These are phyloP conservation scores for Diloba caeruleocephala DNA, from an alignment of 2,888 invertebrate genomes.

Conservation along the genomic window DNA sequence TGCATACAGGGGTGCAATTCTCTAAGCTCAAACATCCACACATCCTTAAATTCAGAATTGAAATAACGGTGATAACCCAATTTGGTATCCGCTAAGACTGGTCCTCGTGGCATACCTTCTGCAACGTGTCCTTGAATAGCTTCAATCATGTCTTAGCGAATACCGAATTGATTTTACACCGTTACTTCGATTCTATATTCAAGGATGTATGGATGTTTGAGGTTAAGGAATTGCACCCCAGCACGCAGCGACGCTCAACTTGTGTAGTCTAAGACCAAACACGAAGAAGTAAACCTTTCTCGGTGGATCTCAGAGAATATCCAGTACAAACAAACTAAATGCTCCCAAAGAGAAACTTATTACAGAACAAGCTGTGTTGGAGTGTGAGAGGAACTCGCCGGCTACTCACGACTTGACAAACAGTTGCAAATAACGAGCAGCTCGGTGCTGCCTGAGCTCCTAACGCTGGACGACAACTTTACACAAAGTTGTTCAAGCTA, in stretches of 20 bases:
- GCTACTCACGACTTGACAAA: slow-evolving; percentile 9
- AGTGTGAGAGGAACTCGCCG: slow-evolving; percentile 7
- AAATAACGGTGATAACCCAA: too few relatives aligned
- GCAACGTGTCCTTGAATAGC: too few relatives aligned
- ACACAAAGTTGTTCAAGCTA: slow-evolving; percentile 20
- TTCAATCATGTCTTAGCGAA: too few relatives aligned
- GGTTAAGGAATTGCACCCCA: too few relatives aligned
- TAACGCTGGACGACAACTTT: slow-evolving; percentile 16
- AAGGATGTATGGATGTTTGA: too few relatives aligned
- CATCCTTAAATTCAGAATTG: too few relatives aligned
- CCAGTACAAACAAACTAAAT: slow-evolving; percentile 1
- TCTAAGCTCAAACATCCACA: too few relatives aligned
- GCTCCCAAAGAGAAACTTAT: slow-evolving; percentile 2
- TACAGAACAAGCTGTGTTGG: background rate
- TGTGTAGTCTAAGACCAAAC: background rate
- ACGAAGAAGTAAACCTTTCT: background rate
- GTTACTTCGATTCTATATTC: too few relatives aligned
- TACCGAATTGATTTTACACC: too few relatives aligned
- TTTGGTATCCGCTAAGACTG: too few relatives aligned
- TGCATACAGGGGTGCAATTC: background rate
- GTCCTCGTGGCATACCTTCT: too few relatives aligned
- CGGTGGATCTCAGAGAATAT: background rate
- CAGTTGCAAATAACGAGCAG: slow-evolving; percentile 23
- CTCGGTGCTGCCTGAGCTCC: slow-evolving; percentile 14
- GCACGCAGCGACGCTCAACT: background rate